These are phyloP conservation scores for Penaeus chinensis DNA, from an alignment of 1,140 invertebrate species.

Conservation along the genomic window DNA sequence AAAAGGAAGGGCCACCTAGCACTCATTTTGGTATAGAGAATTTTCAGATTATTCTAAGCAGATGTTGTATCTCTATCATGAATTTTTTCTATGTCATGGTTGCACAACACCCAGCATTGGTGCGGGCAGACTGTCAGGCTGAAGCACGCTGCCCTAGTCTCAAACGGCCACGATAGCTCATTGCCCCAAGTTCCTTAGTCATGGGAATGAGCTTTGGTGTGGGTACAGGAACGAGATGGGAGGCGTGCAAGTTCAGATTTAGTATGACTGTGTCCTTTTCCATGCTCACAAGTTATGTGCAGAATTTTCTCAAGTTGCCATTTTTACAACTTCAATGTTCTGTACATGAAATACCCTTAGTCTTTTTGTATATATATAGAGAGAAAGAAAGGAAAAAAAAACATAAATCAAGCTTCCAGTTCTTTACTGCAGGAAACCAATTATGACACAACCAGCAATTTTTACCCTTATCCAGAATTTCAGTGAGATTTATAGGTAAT, in stretches of 20 bases:
- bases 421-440: conserved; percentile 52
- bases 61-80: no score
- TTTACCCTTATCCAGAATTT: conserved; percentile 33
- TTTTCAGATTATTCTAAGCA: no score
- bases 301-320: conserved; percentile 44
- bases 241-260: background rate
- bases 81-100: no score
- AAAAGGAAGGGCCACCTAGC: no score
- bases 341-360: conserved; percentile 49
- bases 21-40: no score
- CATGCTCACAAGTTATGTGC: conserved; percentile 48
- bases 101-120: no score
- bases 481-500: conserved; percentile 28
- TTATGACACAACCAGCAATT: conserved; percentile 35
- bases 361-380: conserved; percentile 47
- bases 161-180: no score
- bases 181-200: no score
- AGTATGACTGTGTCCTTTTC: conserved; percentile 42
- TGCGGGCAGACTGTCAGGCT: no score
- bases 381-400: conserved; percentile 15
- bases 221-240: background rate
- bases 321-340: conserved; percentile 51
- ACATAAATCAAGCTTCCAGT: conserved; percentile 45
- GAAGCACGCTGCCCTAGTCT: no score
- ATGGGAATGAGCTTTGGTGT: no score